Conservation (phyloP, 2,797 vertebrate species). For the Melanotaenia boesemani region DNA sequence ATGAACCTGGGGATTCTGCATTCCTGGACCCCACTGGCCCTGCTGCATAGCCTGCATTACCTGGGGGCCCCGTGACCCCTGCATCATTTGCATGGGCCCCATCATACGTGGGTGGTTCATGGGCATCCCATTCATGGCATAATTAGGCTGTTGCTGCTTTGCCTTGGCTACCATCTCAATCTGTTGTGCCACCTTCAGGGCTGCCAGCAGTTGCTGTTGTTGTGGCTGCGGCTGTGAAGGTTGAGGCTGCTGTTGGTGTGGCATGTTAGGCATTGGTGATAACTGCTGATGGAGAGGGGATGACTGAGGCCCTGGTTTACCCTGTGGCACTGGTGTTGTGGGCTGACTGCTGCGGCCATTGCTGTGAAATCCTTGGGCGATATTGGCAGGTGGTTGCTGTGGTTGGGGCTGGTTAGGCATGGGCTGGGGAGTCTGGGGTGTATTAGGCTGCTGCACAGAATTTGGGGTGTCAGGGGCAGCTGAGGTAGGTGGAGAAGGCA, state of each 20-base stretch:
- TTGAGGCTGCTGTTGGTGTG: slow-evolving; percentile 82
- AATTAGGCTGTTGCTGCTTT: slow-evolving; percentile 87
- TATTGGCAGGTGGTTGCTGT: slow-evolving; percentile 84
- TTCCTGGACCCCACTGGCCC: slow-evolving; percentile 90
- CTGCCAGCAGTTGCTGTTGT: slow-evolving; percentile 80
- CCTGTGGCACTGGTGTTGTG: slow-evolving; percentile 87
- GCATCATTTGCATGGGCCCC: slow-evolving; percentile 90
- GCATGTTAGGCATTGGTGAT: slow-evolving; percentile 88
- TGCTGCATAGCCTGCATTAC: slow-evolving; percentile 89
- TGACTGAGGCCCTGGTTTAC: slow-evolving; percentile 88
- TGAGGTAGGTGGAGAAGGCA: slow-evolving; percentile 97
- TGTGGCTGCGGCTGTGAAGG: slow-evolving; percentile 61
- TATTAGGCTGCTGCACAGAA: slow-evolving; percentile 89
- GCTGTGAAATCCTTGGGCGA: slow-evolving; percentile 88
- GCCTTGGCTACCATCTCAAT: slow-evolving; percentile 92
- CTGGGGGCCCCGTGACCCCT: slow-evolving; percentile 87
- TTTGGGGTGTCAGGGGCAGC: slow-evolving; percentile 93
- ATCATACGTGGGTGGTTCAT: slow-evolving; percentile 89
- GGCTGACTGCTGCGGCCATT: slow-evolving; percentile 91
- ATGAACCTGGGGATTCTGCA: slow-evolving; percentile 82
- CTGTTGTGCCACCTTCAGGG: slow-evolving; percentile 91
- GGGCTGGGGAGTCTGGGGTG: slow-evolving; percentile 93
- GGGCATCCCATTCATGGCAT: slow-evolving; percentile 90
- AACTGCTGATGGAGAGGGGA: slow-evolving; percentile 88
- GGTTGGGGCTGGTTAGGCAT: slow-evolving; percentile 83